These are phyloP conservation scores for Sebastes melanostomus DNA, from an alignment of 2,797 vertebrate species.

Conservation along the genomic window DNA sequence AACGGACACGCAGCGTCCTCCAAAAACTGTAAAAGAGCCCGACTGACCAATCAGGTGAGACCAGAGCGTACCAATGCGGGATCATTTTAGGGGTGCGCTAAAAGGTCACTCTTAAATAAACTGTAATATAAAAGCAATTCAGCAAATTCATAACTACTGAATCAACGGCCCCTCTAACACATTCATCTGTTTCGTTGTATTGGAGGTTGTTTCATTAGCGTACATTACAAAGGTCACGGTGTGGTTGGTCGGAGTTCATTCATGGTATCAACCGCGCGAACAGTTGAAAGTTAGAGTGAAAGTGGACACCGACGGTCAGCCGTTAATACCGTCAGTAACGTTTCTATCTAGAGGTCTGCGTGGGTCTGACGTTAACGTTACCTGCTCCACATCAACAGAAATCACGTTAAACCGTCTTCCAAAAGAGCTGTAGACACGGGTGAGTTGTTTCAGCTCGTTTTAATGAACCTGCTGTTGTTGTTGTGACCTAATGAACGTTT, in stretches of 20 bases:
- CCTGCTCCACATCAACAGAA: neutral
- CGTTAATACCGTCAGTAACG: neutral
- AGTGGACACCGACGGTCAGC: neutral
- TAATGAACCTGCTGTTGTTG: neutral
- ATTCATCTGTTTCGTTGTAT: rapidly evolving
- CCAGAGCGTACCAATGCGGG: constrained; percentile 64
- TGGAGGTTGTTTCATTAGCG: rapidly evolving
- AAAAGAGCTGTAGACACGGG: neutral
- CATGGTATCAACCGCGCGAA: constrained; percentile 66
- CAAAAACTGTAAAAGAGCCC: constrained; percentile 53
- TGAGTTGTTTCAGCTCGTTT: neutral
- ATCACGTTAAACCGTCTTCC: neutral
- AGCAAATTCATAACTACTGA: neutral
- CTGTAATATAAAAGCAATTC: neutral
- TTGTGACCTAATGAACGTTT: neutral
- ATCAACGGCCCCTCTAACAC: rapidly evolving
- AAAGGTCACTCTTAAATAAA: neutral
- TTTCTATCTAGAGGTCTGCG: neutral
- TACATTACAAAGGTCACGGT: neutral
- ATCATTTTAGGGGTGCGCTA: constrained; percentile 34
- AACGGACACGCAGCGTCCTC: constrained; percentile 64
- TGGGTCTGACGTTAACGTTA: neutral
- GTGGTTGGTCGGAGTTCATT: neutral
- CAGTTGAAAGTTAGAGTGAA: constrained; percentile 59
- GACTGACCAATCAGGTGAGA: constrained; percentile 68